Conservation (phyloP, 2,888 invertebrate species). For the Salticus scenicus region DNA sequence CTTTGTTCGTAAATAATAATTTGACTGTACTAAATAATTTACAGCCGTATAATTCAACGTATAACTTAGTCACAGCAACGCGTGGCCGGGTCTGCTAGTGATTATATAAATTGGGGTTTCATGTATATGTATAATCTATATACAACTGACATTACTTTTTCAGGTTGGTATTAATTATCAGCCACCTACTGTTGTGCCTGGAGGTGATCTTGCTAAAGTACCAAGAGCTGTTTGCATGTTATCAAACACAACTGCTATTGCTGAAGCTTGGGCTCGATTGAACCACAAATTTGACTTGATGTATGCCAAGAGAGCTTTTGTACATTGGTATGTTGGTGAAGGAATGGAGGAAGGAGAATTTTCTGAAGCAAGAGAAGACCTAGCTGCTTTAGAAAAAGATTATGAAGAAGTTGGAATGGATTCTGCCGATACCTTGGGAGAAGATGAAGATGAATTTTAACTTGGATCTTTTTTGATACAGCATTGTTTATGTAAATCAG, state of each 20-base stretch:
- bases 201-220: constrained; percentile 85
- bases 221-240: constrained; percentile 89
- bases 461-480: neutral
- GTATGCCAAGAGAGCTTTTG: constrained; percentile 97
- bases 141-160: too few relatives aligned
- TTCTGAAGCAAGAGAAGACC: constrained; percentile 76
- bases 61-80: too few relatives aligned
- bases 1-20: too few relatives aligned
- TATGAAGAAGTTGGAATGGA: constrained; percentile 76
- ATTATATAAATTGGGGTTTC: too few relatives aligned
- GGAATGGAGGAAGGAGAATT: constrained; percentile 79
- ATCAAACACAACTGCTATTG: constrained; percentile 94
- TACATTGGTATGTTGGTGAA: constrained; percentile 85
- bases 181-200: constrained; percentile 82
- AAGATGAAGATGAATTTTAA: constrained; percentile 70
- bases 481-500: neutral
- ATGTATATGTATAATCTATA: too few relatives aligned
- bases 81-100: too few relatives aligned
- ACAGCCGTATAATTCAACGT: too few relatives aligned
- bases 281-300: constrained; percentile 97
- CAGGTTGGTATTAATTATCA: constrained; percentile 75
- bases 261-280: constrained; percentile 96
- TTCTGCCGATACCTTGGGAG: constrained; percentile 72
- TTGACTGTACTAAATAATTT: too few relatives aligned
- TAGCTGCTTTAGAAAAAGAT: constrained; percentile 77